A percentile compares a stretch with the other conserved stretches of the same genome.
phyloP scores from a whole-genome alignment of 2,888 invertebrate genomes.

The Craniophora ligustri region DNA sequence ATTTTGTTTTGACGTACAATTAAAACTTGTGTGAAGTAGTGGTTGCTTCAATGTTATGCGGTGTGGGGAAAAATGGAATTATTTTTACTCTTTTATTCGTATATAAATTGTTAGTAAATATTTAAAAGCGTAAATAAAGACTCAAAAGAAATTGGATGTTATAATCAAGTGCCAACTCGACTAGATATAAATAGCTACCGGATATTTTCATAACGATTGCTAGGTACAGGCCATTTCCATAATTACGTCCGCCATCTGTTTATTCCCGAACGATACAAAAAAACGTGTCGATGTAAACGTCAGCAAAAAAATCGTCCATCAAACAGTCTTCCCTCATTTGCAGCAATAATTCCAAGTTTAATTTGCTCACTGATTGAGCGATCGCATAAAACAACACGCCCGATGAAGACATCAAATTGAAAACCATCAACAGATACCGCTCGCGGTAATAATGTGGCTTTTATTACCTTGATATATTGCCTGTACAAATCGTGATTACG shows the following conservation, averaged over 20 bases:
- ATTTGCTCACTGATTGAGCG: constrained; percentile 61
- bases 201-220: constrained; percentile 4
- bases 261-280: constrained; percentile 39
- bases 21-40: constrained; percentile 4
- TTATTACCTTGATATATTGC: constrained; percentile 85
- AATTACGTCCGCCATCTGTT: constrained; percentile 42
- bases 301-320: constrained; percentile 53
- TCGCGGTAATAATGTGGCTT: constrained; percentile 75
- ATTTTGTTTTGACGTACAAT: constrained; percentile 28
- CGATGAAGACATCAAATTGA: constrained; percentile 85
- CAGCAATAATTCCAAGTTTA: constrained; percentile 55
- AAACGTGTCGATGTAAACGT: constrained; percentile 47
- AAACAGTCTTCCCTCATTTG: constrained; percentile 55
- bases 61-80: not conserved
- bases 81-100: not conserved
- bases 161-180: not conserved
- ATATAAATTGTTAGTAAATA: not conserved
- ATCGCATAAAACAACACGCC: constrained; percentile 60
- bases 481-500: constrained; percentile 85
- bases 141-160: not conserved
- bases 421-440: constrained; percentile 79
- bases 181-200: constrained; percentile 12
- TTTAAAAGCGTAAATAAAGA: too few species aligned
- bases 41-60: not conserved
- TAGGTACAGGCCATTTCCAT: constrained; percentile 16